Evolutionary conservation across 2,797 vertebrate species (phyloP), one percentile per base, ranked within the genome.

Genomic region (Tympanoctomys barrerae): DNA sequence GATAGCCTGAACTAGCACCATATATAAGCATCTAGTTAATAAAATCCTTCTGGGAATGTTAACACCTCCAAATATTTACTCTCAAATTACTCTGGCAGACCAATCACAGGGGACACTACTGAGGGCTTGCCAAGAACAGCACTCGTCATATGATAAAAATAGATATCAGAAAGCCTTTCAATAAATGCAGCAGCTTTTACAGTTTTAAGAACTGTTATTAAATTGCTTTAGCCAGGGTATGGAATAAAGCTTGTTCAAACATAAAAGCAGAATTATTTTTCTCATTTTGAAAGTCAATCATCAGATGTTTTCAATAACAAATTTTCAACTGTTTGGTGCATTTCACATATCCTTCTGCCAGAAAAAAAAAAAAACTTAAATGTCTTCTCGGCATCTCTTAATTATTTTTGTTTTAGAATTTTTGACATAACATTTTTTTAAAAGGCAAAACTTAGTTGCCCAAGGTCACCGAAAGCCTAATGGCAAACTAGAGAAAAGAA

Each of bases 31-130:
- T 18, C 82, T 96, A 71, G 68, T 92, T 94, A 90, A 92, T 92
- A 88, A 97, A 97, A 97, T 73, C 95, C 89, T 96, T 96, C 49
- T 91, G 81, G 94, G 83, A 89, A 81, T 87, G 94, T 82, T 92
- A 89, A 89, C 88, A 95, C 83, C 80, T 95, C 90, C 82, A 82
- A 94, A 91, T 96, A 89, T 96, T 94, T 96, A 96, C 61, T 96
- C 89, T 97, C 77, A 46, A 84, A 91, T 96, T 94, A 95, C 77
- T 93, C 71, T 54, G 87, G 77, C 89, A 91, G 79, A 89, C 36
- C 71, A 91, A 94, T 89, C 84, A 52, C 89, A 79, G n/a, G 94
- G 89, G 84, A 91, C 31, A 59, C 36, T 91, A n/a, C 61, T 79
- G 85, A 95, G 33, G 28, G 22, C 70, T 94, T 84, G 91, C 95